These are phyloP conservation scores for Casuarius casuarius DNA, from an alignment of 2,113 vertebrate species.

Conservation along the genomic window DNA sequence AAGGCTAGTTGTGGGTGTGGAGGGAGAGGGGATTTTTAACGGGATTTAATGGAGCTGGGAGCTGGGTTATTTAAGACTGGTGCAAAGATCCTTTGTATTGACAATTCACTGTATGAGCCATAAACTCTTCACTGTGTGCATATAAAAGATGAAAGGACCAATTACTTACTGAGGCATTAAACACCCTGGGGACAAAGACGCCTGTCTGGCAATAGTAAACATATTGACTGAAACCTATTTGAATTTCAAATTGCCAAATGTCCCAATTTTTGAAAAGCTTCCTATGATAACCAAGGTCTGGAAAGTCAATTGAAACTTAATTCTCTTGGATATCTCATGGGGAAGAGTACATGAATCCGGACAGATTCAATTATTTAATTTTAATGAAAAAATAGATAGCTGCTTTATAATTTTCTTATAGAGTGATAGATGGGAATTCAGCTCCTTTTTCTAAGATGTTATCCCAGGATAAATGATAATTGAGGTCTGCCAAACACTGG, in stretches of 20 bases:
- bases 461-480: not conserved
- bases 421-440: not conserved
- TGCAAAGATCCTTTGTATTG: slow-evolving; percentile 59
- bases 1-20: not conserved
- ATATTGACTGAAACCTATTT: slow-evolving; percentile 71
- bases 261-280: slow-evolving; percentile 71
- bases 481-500: not conserved
- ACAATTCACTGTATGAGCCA: slow-evolving; percentile 45
- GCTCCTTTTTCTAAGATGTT: not conserved
- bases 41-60: slow-evolving; percentile 38
- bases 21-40: not conserved
- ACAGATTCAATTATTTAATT: slow-evolving; percentile 67
- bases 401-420: slow-evolving; percentile 39
- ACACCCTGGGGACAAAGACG: slow-evolving; percentile 56
- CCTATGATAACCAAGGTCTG: slow-evolving; percentile 66
- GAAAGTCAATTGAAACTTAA: slow-evolving; percentile 74
- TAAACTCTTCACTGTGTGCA: slow-evolving; percentile 53
- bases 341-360: slow-evolving; percentile 46
- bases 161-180: slow-evolving; percentile 62
- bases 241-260: slow-evolving; percentile 72
- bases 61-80: slow-evolving; percentile 41
- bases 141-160: slow-evolving; percentile 69
- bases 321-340: slow-evolving; percentile 60
- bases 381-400: slow-evolving; percentile 67
- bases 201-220: slow-evolving; percentile 66